phyloP scores from a whole-genome alignment of 2,888 invertebrate species.

The Chaitophorus viminalis region DNA sequence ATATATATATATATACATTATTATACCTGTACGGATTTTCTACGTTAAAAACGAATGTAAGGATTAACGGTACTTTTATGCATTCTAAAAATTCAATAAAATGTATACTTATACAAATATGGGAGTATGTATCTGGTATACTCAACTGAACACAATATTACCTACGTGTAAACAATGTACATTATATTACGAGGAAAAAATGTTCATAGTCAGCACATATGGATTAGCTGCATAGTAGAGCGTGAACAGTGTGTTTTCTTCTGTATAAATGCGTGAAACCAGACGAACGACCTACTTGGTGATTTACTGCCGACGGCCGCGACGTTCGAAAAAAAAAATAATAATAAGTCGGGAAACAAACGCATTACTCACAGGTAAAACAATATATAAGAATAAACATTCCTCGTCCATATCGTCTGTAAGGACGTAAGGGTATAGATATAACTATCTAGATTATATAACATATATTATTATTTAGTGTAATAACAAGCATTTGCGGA shows the following conservation, averaged over 20 bases:
- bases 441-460: too few relatives aligned
- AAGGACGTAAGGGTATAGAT: too few relatives aligned
- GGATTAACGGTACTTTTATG: too few relatives aligned
- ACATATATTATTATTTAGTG: too few relatives aligned
- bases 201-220: not conserved
- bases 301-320: conserved; percentile 16
- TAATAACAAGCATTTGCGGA: too few relatives aligned
- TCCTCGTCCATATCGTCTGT: not conserved
- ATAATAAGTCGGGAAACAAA: not conserved
- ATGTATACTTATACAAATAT: too few relatives aligned
- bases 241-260: conserved; percentile 11
- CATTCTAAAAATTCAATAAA: not conserved
- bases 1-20: too few relatives aligned
- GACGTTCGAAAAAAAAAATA: conserved; percentile 10
- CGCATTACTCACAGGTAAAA: not conserved
- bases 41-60: too few relatives aligned
- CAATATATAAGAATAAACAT: not conserved
- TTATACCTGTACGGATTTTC: too few relatives aligned
- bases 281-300: conserved; percentile 47
- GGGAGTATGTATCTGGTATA: too few relatives aligned
- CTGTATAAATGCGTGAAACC: not conserved
- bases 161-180: not conserved
- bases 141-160: too few relatives aligned
- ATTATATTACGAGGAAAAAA: conserved; percentile 15
- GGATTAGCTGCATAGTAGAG: conserved; percentile 8